These are phyloP conservation scores for Masticophis lateralis DNA, from an alignment of 2,797 vertebrate species.

Conservation along the genomic window DNA sequence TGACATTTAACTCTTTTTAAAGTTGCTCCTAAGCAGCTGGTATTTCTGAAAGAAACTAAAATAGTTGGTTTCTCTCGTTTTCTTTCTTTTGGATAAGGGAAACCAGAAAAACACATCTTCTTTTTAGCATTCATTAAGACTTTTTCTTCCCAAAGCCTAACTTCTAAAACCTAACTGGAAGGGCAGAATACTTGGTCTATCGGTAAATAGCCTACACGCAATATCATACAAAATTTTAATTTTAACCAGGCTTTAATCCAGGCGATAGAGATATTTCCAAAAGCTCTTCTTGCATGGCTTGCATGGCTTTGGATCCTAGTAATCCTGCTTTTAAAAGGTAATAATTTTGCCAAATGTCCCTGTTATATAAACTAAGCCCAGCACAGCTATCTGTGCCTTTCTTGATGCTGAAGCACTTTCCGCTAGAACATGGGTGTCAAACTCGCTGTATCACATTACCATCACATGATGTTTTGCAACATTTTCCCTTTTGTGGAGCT, in stretches of 20 bases:
- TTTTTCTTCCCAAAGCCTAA: background rate
- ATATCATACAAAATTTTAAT: background rate
- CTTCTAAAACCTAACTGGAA: background rate
- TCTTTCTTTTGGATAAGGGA: background rate
- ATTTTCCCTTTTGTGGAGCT: no score
- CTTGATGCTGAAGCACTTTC: background rate
- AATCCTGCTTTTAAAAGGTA: background rate
- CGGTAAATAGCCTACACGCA: background rate
- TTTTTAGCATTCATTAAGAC: background rate
- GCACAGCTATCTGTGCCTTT: background rate
- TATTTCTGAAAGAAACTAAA: conserved; percentile 3
- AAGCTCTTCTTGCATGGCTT: background rate
- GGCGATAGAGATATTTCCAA: background rate
- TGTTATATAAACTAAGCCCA: background rate
- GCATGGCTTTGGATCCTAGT: background rate
- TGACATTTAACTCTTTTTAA: background rate
- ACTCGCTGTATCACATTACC: no score
- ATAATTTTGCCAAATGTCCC: background rate
- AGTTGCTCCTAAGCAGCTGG: background rate
- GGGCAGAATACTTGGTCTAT: background rate
- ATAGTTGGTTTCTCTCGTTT: background rate
- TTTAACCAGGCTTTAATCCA: background rate
- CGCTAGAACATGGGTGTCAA: background rate
- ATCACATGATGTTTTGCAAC: no score
- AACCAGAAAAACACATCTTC: background rate